Evolutionary conservation across 2,797 vertebrate genomes (phyloP), one percentile per base, ranked within the genome.

Genomic region (Lithobates sylvaticus): DNA sequence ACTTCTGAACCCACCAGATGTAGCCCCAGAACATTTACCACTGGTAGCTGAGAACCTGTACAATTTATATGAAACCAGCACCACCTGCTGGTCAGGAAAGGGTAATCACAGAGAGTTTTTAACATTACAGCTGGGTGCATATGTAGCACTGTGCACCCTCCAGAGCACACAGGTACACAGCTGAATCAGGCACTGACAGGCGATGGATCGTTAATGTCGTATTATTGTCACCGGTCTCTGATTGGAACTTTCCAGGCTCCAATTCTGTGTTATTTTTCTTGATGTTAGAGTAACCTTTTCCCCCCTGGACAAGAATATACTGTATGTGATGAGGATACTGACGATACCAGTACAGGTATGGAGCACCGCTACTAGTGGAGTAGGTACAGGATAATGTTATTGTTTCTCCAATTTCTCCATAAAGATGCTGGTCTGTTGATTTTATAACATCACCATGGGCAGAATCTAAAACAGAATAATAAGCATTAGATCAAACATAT

Each of bases 291-390:
- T 78, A 72, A 15, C 75, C n/a, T 16, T 44, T 77, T 23, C 47
- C 83, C 27, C 83, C 83, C 15, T 36, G 27, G 50, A 6, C 23
- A 23, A 84, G 67, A 7, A 84, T 50, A 58, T 78, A 77, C 67
- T 84, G 74, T 54, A 67, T 47, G 21, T 32, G 34, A 65, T 75
- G 27, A n/a, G 73, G 29, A 58, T 84, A 69, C 16, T 84, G 82
- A 13, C 64, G 74, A 42, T 84, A 84, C 82, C 82, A 84, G 29
- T 13, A 39, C 5, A 84, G 21, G 42, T 84, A 70, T n/a, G 16
- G 34, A 34, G 65, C 1, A 32, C 3, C 5, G 36, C 6, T 21
- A 10, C 32, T 70, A 21, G 27, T 71, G 75, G 50, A 39, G 39
- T 39, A 39, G 39, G 0, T 10, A 39, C 39, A 39, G 39, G 39